Evolutionary conservation across 2,113 vertebrate species (phyloP), one percentile per base, ranked within the genome.

Genomic region (Miniopterus natalensis): DNA sequence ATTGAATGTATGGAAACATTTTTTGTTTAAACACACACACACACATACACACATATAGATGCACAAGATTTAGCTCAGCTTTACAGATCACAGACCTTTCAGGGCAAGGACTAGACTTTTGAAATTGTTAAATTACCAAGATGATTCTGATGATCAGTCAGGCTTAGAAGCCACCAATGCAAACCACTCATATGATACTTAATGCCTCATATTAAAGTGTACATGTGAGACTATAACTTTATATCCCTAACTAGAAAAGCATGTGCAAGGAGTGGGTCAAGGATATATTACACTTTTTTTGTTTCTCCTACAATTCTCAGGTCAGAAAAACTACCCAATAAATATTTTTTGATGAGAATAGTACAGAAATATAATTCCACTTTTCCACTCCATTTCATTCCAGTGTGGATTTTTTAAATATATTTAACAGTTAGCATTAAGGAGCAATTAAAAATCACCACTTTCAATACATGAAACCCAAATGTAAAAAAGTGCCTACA

Each of bases 381-480:
- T 81, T 90, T 84, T 83, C 71, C 74, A 61, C n/a, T 88, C 29
- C 2, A 93, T 51, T 79, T 79, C 59, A 87, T 61, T 88, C 53
- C 23, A 49, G 31, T 81, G 63, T 66, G 18, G 11, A 1, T 84
- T 31, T 95, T 89, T 78, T 47, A 7, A 85, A 85, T 17, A 95
- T 7, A 92, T 74, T 92, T 71, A 77, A 84, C 20, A 57, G 36
- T 40, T 14, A 65, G 9, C 11, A 93, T 68, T 57, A 45, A 31
- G 18, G 53, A 40, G 29, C 29, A 66, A 47, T 49, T 88, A 68
- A 47, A 96, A 91, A 49, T 90, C 4, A 88, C 13, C 47, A 78
- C 10, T 81, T 85, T 91, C 57, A 88, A 47, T 23, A 95, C 13
- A 91, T n/a, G 6, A 95, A 92, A 18, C 5, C 27, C 17, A 70